These are phyloP conservation scores for Mustelus asterias DNA, from an alignment of 2,113 vertebrate genomes.

Conservation along the genomic window DNA sequence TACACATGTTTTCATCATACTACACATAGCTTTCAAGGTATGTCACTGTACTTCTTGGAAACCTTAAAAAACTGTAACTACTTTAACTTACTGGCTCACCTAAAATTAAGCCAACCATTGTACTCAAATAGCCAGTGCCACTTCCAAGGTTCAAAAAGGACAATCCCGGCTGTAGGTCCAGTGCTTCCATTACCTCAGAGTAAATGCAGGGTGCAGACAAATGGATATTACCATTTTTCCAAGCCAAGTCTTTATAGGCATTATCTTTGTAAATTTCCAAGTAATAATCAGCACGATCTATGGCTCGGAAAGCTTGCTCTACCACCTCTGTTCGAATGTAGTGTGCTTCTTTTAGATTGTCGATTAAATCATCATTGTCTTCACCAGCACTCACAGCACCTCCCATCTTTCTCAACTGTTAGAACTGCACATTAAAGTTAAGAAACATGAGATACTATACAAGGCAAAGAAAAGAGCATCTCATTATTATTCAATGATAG, in stretches of 20 bases:
- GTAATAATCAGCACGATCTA: constrained; percentile 92
- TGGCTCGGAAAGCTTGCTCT: constrained; percentile 85
- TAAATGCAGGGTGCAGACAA: constrained; percentile 95
- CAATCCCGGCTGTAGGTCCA: constrained; percentile 85
- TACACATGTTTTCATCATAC: not conserved
- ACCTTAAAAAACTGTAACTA: not conserved
- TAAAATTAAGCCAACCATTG: constrained; percentile 94
- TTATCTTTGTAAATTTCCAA: constrained; percentile 93
- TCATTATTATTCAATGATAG: not conserved
- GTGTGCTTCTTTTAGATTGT: constrained; percentile 91
- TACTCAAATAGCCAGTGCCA: constrained; percentile 94
- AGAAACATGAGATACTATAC: not conserved
- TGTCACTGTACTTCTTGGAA: not conserved
- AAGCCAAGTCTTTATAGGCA: constrained; percentile 94
- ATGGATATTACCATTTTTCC: constrained; percentile 95
- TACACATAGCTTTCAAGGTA: not conserved
- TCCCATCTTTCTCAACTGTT: constrained; percentile 67
- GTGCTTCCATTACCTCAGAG: constrained; percentile 96
- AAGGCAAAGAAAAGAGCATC: not conserved
- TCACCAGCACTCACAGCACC: constrained; percentile 93
- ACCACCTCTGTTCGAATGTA: constrained; percentile 91
- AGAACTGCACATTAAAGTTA: not conserved
- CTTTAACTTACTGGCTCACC: constrained; percentile 55
- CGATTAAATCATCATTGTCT: constrained; percentile 92
- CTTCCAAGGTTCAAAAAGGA: constrained; percentile 95